Conservation (phyloP, 2,797 vertebrate genomes). For the Xiphorhynchus erythropygius region DNA sequence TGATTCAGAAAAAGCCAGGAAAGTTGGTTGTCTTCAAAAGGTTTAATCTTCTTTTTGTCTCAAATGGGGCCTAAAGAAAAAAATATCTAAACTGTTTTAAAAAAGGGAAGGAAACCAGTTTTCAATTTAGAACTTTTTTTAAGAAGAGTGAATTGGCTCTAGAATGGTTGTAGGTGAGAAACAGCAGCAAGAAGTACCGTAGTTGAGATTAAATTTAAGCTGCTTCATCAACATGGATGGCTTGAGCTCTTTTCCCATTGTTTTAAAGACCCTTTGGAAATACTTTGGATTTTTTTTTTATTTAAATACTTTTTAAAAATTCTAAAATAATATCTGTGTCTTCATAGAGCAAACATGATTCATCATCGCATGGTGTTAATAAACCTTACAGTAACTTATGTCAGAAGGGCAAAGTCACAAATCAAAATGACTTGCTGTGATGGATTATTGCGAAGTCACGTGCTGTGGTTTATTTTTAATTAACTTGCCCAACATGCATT, state of each 20-base stretch:
- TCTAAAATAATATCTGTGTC: neutral
- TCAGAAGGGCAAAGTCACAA: neutral
- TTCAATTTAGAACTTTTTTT: neutral
- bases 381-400: neutral
- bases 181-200: neutral
- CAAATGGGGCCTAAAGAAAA: neutral
- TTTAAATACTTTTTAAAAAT: rapidly evolving
- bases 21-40: neutral
- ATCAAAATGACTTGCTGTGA: neutral
- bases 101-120: neutral
- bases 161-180: neutral
- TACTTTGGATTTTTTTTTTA: neutral
- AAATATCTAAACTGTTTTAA: neutral
- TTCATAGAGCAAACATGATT: neutral
- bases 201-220: neutral
- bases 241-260: neutral
- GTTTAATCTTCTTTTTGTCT: neutral
- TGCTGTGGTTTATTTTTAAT: neutral
- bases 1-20: neutral
- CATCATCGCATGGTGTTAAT: neutral
- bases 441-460: neutral
- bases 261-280: neutral
- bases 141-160: neutral
- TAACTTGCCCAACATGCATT: neutral
- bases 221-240: neutral